phyloP scores from a whole-genome alignment of 2,797 vertebrate species.

The Eulemur mongoz region DNA sequence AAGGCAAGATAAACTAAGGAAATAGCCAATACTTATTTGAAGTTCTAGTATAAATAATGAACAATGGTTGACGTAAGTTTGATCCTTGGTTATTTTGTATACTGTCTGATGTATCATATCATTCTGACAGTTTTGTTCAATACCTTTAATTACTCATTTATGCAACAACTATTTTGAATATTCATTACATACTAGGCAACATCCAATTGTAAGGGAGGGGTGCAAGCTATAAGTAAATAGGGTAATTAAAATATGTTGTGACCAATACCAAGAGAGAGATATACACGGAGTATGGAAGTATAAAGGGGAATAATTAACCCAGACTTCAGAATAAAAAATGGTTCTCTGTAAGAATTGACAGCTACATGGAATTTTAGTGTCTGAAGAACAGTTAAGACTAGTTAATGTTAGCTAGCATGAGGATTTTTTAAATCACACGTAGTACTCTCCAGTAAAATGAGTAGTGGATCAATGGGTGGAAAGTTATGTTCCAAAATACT shows the following conservation, averaged over 20 bases:
- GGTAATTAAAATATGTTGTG: not conserved
- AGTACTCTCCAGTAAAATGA: not conserved
- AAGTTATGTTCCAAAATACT: not conserved
- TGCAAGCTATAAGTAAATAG: not conserved
- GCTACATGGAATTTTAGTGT: not conserved
- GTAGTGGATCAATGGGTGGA: not conserved
- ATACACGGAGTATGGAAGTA: no score
- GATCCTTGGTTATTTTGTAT: not conserved
- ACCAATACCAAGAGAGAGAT: not conserved
- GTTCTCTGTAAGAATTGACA: not conserved
- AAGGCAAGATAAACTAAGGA: not conserved
- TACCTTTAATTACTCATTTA: not conserved
- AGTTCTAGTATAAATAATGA: not conserved
- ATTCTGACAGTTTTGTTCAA: not conserved
- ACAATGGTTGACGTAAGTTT: not conserved
- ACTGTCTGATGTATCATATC: not conserved
- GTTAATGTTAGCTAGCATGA: not conserved
- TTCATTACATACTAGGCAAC: not conserved
- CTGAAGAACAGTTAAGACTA: not conserved
- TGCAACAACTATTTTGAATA: not conserved
- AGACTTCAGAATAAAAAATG: not conserved
- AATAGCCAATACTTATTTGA: not conserved
- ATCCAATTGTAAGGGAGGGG: not conserved
- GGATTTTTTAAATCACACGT: not conserved
- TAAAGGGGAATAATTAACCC: not conserved